These are phyloP conservation scores for Ctenochaetus hawaiiensis DNA, from an alignment of 2,797 vertebrate genomes.

Conservation along the genomic window DNA sequence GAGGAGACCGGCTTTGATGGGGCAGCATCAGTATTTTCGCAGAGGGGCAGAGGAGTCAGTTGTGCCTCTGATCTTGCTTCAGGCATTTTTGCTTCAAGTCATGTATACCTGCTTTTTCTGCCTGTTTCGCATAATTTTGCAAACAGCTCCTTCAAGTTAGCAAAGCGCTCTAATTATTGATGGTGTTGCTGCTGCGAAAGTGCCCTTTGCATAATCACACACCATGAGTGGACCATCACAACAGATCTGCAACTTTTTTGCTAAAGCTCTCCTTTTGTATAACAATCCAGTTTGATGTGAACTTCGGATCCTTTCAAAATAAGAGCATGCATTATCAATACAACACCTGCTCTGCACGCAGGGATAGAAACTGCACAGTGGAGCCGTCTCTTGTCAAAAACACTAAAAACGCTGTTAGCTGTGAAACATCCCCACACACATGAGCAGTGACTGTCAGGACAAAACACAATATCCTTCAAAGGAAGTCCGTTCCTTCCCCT, in stretches of 20 bases:
- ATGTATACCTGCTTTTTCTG: slow-evolving; percentile 35
- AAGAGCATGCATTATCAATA: background rate
- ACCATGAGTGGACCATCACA: background rate
- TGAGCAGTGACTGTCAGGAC: background rate
- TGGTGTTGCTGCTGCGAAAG: background rate
- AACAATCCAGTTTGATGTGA: background rate
- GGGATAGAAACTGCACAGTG: no score
- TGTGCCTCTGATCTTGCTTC: slow-evolving; percentile 49
- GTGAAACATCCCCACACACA: background rate
- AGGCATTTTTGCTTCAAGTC: slow-evolving; percentile 47
- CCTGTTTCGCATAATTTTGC: slow-evolving; percentile 55
- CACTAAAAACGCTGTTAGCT: background rate
- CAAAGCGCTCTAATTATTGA: slow-evolving; percentile 36
- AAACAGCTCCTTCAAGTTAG: slow-evolving; percentile 38
- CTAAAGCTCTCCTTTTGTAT: background rate
- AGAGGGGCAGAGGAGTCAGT: slow-evolving; percentile 31
- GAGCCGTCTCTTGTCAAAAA: background rate
- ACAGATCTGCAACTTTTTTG: background rate
- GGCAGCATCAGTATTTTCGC: slow-evolving; percentile 30
- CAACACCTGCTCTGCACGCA: background rate
- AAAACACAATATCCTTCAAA: slow-evolving; percentile 19
- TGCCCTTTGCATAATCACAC: slow-evolving; percentile 10
- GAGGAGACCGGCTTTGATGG: slow-evolving; percentile 23
- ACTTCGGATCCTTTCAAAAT: background rate
- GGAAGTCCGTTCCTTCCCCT: slow-evolving; percentile 14